A percentile compares a stretch with the other conserved stretches of the same genome.
phyloP scores from a whole-genome alignment of 2,113 vertebrate genomes.

The Bubo blakistoni region DNA sequence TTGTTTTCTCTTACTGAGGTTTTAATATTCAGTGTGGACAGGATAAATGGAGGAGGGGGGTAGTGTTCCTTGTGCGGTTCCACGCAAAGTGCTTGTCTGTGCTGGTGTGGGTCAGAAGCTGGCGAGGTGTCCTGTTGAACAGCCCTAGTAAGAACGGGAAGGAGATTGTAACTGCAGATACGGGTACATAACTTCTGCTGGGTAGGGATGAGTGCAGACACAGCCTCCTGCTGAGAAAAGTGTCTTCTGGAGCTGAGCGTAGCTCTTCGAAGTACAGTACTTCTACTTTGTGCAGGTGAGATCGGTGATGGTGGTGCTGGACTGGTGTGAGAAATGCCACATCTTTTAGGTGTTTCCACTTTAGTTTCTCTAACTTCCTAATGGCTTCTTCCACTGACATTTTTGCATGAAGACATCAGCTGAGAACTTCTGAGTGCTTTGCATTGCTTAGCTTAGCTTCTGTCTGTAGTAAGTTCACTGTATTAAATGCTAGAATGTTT shows the following conservation, averaged over 20 bases:
- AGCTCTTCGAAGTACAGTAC: background rate
- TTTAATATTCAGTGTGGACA: background rate
- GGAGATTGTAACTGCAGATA: background rate
- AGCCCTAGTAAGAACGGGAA: background rate
- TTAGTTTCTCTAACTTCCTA: background rate
- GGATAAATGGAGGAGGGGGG: background rate
- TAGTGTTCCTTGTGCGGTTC: background rate
- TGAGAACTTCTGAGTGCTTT: background rate
- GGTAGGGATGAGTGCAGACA: background rate
- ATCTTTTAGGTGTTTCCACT: background rate
- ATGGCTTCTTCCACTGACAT: background rate
- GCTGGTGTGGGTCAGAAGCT: background rate
- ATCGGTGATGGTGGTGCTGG: background rate
- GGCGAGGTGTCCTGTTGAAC: background rate
- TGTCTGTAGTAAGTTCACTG: background rate
- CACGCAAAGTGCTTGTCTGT: accelerated
- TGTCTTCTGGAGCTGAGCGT: accelerated
- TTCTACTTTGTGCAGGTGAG: background rate
- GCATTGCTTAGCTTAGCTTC: constrained; percentile 31
- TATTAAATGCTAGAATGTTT: background rate
- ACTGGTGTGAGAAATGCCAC: background rate
- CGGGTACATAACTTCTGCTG: accelerated
- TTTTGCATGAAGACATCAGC: background rate
- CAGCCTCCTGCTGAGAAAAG: background rate
- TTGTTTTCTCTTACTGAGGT: background rate